Conservation (phyloP, 2,797 vertebrate species). For the Ptychadena robeensis region DNA sequence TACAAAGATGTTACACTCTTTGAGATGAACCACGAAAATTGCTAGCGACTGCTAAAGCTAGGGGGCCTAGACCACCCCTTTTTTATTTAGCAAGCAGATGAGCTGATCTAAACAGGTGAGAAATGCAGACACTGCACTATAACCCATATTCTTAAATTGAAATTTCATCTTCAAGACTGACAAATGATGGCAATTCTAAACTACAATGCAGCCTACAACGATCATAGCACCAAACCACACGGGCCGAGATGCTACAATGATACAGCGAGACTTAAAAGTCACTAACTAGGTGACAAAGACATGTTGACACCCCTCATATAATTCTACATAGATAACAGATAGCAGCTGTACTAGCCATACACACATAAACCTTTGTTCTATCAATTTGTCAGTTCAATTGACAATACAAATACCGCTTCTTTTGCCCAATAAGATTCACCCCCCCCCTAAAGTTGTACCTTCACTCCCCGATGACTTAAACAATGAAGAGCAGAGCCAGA, state of each 20-base stretch:
- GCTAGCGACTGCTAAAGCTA: constrained; percentile 4
- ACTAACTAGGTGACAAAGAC: background rate
- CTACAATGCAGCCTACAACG: background rate
- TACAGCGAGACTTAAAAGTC: background rate
- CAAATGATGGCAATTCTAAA: background rate
- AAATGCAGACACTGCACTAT: constrained; percentile 4
- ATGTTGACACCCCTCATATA: no score
- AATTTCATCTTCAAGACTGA: background rate
- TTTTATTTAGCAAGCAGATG: background rate
- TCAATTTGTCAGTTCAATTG: no score
- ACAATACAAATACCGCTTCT: no score
- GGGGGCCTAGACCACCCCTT: background rate
- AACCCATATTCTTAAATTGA: background rate
- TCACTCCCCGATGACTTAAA: no score
- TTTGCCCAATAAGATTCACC: no score
- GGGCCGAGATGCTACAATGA: background rate
- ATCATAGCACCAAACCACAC: background rate
- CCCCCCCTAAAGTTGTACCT: no score
- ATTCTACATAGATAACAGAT: no score
- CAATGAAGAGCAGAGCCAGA: no score
- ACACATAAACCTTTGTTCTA: no score
- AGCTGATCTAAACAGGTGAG: background rate
- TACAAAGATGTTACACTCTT: background rate
- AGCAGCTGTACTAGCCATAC: no score
- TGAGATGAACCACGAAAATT: constrained; percentile 10